Evolutionary conservation across 2,113 vertebrate genomes (phyloP), one percentile per base, ranked within the genome.

Genomic region (Aramus guarauna): DNA sequence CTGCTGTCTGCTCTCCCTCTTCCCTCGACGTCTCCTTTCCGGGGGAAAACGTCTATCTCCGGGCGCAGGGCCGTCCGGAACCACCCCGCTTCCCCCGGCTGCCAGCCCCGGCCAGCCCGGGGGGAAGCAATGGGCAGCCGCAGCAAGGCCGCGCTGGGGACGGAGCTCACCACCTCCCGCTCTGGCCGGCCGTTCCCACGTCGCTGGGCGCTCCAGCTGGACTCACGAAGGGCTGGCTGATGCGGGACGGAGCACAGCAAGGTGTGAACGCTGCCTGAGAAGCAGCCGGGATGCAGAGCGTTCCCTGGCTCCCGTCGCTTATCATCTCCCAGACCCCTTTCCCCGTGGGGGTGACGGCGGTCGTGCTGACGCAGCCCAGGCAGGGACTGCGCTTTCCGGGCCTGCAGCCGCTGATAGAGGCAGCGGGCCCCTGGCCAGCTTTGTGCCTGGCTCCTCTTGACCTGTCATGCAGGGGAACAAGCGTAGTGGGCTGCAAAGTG

Each of bases 341-440:
- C 53, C 47, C 53, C 0, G 0, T 53, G 55, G 48, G 56, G 69
- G 23, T 71, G 52, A 50, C 43, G 3, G 0, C 0, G 1, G 27
- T 7, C 48, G 85, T 76, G 73, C 72, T 83, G 83, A 24, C 27
- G 1, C 36, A 85, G 69, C 32, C 13, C 0, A 1, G 68, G 66
- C 83, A 76, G 59, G 58, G 59, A 60, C 59, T 59, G n/a, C 0
- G 0, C 41, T 87, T 79, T 62, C 85, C 94, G 63, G 68, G 63
- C 39, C 85, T 52, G 39, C 56, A 79, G 36, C 48, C 37, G 12
- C 66, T 36, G 71, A n/a, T 19, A 48, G 66, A 3, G 3, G 47
- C 77, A 15, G 22, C 4, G 2, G 16, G 9, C 12, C 29, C n/a
- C 55, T 27, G 43, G 21, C 37, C 3, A 5, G 48, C 68, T 83